Conservation (phyloP, 2,888 invertebrate genomes). For the Tachina grossa region DNA sequence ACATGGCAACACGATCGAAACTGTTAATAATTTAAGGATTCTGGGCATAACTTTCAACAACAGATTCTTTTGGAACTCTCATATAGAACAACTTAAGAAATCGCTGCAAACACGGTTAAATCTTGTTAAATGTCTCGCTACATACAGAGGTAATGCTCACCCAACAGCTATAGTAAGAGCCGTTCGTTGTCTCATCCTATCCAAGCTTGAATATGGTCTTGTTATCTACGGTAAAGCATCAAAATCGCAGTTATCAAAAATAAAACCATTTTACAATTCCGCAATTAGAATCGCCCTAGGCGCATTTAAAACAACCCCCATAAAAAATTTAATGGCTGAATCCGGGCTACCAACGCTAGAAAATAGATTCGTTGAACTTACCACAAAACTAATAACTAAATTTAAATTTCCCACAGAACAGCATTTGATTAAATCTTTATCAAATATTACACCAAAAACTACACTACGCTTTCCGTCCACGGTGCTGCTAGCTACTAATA, state of each 20-base stretch:
- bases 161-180: neutral
- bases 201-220: neutral
- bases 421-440: neutral
- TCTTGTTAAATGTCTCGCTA: neutral
- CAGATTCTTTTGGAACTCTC: neutral
- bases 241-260: neutral
- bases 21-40: neutral
- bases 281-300: neutral
- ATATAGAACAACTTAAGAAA: neutral
- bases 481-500: neutral
- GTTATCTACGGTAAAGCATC: slow-evolving; percentile 10
- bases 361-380: neutral
- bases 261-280: neutral
- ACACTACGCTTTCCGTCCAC: neutral
- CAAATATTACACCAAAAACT: neutral
- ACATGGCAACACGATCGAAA: neutral
- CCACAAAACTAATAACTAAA: neutral
- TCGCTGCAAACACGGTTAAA: neutral
- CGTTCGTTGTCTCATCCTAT: neutral
- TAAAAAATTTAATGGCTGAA: neutral
- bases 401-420: neutral
- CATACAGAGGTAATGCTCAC: neutral
- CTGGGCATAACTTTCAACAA: slow-evolving; percentile 26
- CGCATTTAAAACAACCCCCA: neutral
- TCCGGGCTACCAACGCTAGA: neutral